Evolutionary conservation across 2,888 invertebrate species (phyloP), one percentile per base, ranked within the genome.

Genomic region (Drosophila leonis): DNA sequence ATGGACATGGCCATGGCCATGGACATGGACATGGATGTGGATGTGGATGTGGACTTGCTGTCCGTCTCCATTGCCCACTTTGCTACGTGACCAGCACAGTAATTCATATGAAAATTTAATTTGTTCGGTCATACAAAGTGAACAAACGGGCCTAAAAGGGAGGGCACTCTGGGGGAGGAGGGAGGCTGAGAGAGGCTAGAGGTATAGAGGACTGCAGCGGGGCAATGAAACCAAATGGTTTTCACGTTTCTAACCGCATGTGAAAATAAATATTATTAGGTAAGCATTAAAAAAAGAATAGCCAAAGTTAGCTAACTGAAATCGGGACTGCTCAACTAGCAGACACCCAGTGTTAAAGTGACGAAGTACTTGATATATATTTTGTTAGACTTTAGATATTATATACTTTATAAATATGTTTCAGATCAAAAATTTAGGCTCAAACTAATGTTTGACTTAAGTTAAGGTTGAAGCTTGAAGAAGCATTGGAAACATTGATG

Each of bases 81-180:
- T 49, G 51, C 67, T 82, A 89, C 89, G 85, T 86, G 88, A 86
- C 89, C 87, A 75, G 88, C 82, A 89, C 78, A 78, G 84, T 80
- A 85, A 85, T 85, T 88, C 85, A 79, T 84, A 86, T 86, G 87
- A 86, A 86, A 86, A 86, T 86, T 86, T 86, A 86, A 86, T 86
- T 86, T 86, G 89, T 85, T 80, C 61, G 74, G 64, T 69, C 59
- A 57, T 31, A 64, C 79, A 72, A 61, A 72, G 61, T 39, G 54
- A 56, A 27, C 44, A 48, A 61, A 60, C 41, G 33, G 12, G 8
- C 18, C 31, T n/a, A 9, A 31, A 10, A 18, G 24, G 46, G 6
- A 5, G 35, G 15, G 0, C 18, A 24, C 24, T 24, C 9, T 9
- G 18, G 1, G 4, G 24, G n/a, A 15, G 15, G 12, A 1, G 9